Evolutionary conservation across 2,888 invertebrate species (phyloP).

Genomic region (Lycaena phlaeas): DNA sequence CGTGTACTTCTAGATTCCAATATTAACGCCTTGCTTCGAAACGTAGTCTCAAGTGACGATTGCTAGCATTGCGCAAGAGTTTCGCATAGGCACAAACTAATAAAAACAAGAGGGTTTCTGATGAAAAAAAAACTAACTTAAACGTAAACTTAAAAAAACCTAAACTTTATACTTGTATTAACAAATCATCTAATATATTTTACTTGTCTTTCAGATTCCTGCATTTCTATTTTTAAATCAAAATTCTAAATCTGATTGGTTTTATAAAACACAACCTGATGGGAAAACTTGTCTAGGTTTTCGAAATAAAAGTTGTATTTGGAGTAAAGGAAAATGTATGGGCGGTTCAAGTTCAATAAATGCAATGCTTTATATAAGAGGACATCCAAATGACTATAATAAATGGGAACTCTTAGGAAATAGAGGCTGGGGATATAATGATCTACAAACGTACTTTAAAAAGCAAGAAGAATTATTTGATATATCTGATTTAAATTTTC

Average conservation of each 20-base stretch:
- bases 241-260: constrained; percentile 61
- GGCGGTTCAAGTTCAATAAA: constrained; percentile 76
- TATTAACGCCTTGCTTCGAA: no score
- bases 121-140: no score
- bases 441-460: constrained; percentile 51
- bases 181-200: no score
- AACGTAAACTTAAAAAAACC: no score
- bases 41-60: no score
- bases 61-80: no score
- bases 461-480: constrained; percentile 45
- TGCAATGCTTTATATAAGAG: constrained; percentile 75
- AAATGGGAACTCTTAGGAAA: constrained; percentile 70
- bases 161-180: no score
- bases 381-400: constrained; percentile 67
- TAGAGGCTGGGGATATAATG: constrained; percentile 66
- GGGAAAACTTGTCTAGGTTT: constrained; percentile 45
- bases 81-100: no score
- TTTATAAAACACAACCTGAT: constrained; percentile 56
- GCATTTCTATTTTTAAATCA: constrained; percentile 37
- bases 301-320: constrained; percentile 44
- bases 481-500: constrained; percentile 16
- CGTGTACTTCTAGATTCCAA: no score
- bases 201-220: constrained; percentile 48
- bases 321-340: constrained; percentile 77
- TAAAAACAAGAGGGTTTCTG: no score